Evolutionary conservation across 2,888 invertebrate species (phyloP), one percentile per base, ranked within the genome.

Genomic region (Hypselothyrea guttata): DNA sequence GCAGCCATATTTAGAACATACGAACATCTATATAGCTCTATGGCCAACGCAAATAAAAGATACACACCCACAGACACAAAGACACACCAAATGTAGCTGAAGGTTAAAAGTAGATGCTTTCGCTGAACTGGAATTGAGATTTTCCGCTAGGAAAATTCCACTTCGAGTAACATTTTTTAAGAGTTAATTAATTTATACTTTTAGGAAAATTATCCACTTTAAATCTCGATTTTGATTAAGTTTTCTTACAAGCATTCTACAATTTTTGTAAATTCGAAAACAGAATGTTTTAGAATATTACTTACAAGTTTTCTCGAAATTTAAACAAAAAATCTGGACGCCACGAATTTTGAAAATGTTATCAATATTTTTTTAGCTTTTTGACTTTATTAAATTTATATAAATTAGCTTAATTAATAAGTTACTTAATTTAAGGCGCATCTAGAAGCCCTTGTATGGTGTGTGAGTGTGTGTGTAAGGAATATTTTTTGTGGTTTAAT

Each of bases 371-470:
- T 18, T 45, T 7, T 12, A 15, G 41, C 11, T 71, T 72, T 52
- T 69, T 45, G 45, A 67, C 53, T 58, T 56, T 44, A 62, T 64
- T 56, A 60, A 71, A 18, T 70, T 76, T 82, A 56, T 69, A 78
- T 82, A 78, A 83, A 87, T 83, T 68, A 86, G 73, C 87, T 86
- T 87, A 87, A 74, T 77, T 75, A 84, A 83, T 83, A n/a, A n/a
- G n/a, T n/a, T n/a, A 87, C 86, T 87, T 87, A 87, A 86, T 69
- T 28, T 69, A 63, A 72, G 64, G 65, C 67, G 56, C 60, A 62
- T 58, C 61, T 57, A 62, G 18, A 45, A 66, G 67, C 61, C 74
- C 22, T 22, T 22, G 22, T 22, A 22, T 22, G 22, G 22, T 67
- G 62, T 68, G 59, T 58, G 48, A 47, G 47, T 63, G 47, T 56